Conservation (phyloP, 1,140 invertebrate species). For the Oryzaephilus surinamensis region DNA sequence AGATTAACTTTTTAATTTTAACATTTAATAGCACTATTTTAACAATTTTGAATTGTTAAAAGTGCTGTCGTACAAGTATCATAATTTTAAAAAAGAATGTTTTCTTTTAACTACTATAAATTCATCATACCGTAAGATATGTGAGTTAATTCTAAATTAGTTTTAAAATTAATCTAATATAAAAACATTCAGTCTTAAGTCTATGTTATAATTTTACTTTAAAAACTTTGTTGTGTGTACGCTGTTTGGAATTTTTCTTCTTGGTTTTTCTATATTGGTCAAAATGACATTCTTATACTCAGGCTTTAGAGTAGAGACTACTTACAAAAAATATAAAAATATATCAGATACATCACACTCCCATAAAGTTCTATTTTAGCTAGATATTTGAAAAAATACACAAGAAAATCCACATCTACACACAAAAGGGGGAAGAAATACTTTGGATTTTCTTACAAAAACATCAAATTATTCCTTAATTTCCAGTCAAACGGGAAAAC, state of each 20-base stretch:
- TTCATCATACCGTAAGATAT: too few species aligned
- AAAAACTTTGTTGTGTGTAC: constrained; percentile 1
- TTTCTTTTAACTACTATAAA: too few species aligned
- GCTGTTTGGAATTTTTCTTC: constrained; percentile 1
- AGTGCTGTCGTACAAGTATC: too few species aligned
- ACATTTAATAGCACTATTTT: too few species aligned
- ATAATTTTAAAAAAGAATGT: too few species aligned
- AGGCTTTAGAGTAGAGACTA: constrained; percentile 18
- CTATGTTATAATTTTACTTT: constrained; percentile 5
- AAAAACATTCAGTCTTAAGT: constrained; percentile 27
- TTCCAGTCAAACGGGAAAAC: not conserved
- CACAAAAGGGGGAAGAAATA: not conserved
- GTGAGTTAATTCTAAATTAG: too few species aligned
- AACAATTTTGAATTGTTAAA: too few species aligned
- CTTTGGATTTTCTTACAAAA: not conserved
- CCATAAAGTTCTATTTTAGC: not conserved
- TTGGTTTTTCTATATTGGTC: constrained; percentile 16
- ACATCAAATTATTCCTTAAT: not conserved
- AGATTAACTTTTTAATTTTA: too few species aligned
- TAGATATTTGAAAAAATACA: too few species aligned
- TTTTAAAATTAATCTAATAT: too few species aligned
- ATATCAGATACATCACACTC: constrained; percentile 25
- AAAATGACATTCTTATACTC: constrained; percentile 20
- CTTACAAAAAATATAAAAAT: constrained; percentile 32
- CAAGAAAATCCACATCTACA: too few species aligned